A percentile compares a stretch with the other conserved stretches of the same genome.
Conservation (phyloP, 1,140 invertebrate genomes). For the Caenorhabditis remanei region DNA sequence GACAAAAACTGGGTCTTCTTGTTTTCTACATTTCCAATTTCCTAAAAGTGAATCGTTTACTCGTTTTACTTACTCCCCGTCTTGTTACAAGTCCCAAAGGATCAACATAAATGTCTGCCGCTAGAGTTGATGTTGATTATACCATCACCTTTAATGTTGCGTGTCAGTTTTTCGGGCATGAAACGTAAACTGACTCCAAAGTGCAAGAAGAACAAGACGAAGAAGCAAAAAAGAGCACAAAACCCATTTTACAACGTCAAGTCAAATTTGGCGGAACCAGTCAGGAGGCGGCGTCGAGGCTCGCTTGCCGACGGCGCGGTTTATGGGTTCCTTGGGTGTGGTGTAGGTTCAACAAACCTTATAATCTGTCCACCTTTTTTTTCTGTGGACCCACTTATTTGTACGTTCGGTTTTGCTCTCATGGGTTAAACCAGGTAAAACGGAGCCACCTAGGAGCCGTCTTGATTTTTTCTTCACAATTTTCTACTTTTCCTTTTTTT, state of each 20-base stretch:
- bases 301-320: conserved; percentile 28
- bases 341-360: conserved; percentile 55
- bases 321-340: conserved; percentile 37
- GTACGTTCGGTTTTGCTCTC: background rate
- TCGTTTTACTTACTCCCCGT: background rate
- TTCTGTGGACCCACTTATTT: conserved; percentile 24
- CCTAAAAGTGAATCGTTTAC: conserved; percentile 1
- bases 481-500: background rate
- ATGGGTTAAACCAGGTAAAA: background rate
- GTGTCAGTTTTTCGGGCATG: conserved; percentile 37
- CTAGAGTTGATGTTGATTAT: background rate
- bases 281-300: conserved; percentile 1
- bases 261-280: conserved; percentile 56
- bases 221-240: background rate
- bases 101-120: conserved; percentile 10
- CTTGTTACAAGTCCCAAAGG: background rate
- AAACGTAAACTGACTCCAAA: conserved; percentile 19
- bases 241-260: conserved; percentile 55
- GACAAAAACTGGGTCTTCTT: background rate
- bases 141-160: conserved; percentile 49
- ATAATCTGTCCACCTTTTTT: conserved; percentile 52
- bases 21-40: conserved; percentile 8
- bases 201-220: background rate
- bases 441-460: conserved; percentile 35
- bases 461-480: background rate